Conservation (phyloP, 2,113 vertebrate genomes). For the Ailuropoda melanoleuca region DNA sequence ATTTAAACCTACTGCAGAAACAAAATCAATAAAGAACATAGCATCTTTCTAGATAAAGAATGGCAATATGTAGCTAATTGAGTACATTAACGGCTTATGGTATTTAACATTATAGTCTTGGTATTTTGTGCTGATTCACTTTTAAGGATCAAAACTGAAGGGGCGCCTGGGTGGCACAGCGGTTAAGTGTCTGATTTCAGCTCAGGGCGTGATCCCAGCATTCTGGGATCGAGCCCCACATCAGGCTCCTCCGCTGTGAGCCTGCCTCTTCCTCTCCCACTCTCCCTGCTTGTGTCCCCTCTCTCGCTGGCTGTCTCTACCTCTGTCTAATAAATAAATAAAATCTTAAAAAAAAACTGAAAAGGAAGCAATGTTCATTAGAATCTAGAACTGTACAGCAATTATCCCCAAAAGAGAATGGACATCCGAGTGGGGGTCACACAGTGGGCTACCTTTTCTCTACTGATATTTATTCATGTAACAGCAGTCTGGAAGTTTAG, state of each 20-base stretch:
- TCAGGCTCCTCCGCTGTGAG: no score
- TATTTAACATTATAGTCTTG: background rate
- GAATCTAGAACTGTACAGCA: background rate
- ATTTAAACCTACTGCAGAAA: background rate
- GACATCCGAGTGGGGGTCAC: background rate
- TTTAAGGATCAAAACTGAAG: background rate
- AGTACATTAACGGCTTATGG: background rate
- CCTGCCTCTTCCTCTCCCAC: no score
- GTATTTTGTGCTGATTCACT: background rate
- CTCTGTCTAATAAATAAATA: no score
- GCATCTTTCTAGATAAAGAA: background rate
- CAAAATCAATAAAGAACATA: background rate
- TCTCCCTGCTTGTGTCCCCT: no score
- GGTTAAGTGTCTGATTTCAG: no score
- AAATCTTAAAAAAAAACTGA: no score
- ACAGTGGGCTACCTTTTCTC: fast-evolving
- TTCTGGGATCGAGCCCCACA: no score
- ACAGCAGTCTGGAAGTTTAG: background rate
- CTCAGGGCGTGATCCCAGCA: no score
- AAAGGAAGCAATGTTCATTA: background rate
- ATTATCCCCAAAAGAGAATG: background rate
- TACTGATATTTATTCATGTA: background rate
- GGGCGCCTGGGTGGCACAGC: no score
- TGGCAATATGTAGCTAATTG: background rate
- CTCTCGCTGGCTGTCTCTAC: no score